Base-by-base conservation (phyloP, 2,888 invertebrate genomes). In the Noctua fimbriata region DNA sequence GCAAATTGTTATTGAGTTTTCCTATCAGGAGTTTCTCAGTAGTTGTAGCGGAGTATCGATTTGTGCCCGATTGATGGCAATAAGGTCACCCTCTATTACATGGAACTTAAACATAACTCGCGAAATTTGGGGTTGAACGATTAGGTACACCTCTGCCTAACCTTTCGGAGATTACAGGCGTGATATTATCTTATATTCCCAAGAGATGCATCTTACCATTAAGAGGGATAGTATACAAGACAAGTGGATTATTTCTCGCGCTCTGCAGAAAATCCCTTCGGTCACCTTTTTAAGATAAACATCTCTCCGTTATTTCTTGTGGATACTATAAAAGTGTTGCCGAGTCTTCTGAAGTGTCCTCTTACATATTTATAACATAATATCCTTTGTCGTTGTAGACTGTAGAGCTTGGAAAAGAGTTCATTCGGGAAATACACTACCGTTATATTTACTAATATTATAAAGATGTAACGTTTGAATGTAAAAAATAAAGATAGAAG, bases 341-440 rank as follows among this genome's bases (percentile, higher is more conserved):
- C 18, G n/a, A 78, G 47, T 49, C 36, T 12, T 21, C 36, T 58
- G 18, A 21, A 78, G 52, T 58, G 28, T 80, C 49, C 41, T 28
- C 16, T 80, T 78, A 60, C 28, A 76, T 63, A 76, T 74, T 76
- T 74, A 63, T 41, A 49, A 49, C 60, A 49, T 63, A 47, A 58
- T 58, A 32, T 18, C 44, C 14, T 58, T n/a, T 18, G 44, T 32
- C 55, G 28, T 14, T 32, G 28, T 41, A 18, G 55, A 44, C 18
- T 16, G 9, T 44, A 1, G 32, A 32, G 21, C 12, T 21, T 36
- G 28, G 28, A 18, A 69, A 36, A 67, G 49, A 73, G 69, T 69
- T 67, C 36, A 7, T 69, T 49, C 36, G 21, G 49, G n/a, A 32
- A 73, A 44, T 16, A 66, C 44, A 16, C 1, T 66, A 7, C 18